Evolutionary conservation across 1,140 invertebrate genomes (phyloP), one percentile per base, ranked within the genome.

Genomic region (Rhyzopertha dominica): DNA sequence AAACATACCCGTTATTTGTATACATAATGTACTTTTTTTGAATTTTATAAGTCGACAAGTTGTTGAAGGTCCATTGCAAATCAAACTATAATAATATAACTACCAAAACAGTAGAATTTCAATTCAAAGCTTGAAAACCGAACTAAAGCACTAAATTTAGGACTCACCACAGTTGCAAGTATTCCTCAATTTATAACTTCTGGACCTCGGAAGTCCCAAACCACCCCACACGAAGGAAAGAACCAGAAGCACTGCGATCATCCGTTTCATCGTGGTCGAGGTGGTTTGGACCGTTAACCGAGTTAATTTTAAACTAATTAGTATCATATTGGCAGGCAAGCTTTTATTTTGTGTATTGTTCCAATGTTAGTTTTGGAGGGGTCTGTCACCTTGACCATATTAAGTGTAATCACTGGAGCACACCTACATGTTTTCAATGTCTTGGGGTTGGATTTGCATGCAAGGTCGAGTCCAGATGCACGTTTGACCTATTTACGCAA

Each of bases 361-460:
- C 26, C 28, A 43, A 42, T 44, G 43, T 48, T 59, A 42, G 42
- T 43, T 50, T 31, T 49, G 49, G 49, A 47, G 44, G 29, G 49
- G 31, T 13, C 18, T 45, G 38, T 58, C 37, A 43, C 57, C 57
- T 59, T 59, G 57, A 59, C 56, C 53, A 59, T 59, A 52, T 53
- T 46, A 39, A 40, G 31, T 24, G 47, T 54, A 35, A 44, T 42
- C 25, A 47, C 18, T 20, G 41, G 38, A 41, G 42, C 42, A 39
- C 45, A 52, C 49, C 48, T 47, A 46, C 50, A 26, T 39, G 23
- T 37, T 31, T 40, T 43, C 53, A 53, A 52, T 51, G 49, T 51
- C 55, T 53, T 47, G 49, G 51, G 38, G 34, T 46, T 45, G 17
- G 26, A 30, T 16, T 16, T 47, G 45, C 35, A 47, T 47, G 19